Conservation (phyloP, 2,113 vertebrate genomes). For the Apistogramma diplotaenia region DNA sequence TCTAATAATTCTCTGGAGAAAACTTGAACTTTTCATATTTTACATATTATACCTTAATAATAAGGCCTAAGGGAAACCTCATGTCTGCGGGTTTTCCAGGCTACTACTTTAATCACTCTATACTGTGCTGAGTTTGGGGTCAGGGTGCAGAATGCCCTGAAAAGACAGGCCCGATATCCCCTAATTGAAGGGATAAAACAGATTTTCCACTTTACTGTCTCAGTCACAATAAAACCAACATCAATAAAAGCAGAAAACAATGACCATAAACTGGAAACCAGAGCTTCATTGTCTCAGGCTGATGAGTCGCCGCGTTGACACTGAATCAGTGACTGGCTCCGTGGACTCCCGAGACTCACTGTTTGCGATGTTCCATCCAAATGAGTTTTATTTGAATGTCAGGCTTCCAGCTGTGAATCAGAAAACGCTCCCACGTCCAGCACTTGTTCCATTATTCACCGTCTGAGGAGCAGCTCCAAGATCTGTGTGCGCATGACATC, state of each 20-base stretch:
- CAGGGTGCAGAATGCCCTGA: neutral
- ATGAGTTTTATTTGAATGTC: conserved; percentile 40
- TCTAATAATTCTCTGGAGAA: too few species aligned
- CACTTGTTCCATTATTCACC: conserved; percentile 58
- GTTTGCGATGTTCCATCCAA: conserved; percentile 34
- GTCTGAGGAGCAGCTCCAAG: conserved; percentile 57
- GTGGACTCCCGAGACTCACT: conserved; percentile 7
- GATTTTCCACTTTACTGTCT: neutral
- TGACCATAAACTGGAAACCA: neutral
- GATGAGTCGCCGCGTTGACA: conserved; percentile 15
- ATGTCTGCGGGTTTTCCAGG: too few species aligned
- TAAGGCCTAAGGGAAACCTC: too few species aligned
- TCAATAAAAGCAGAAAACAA: neutral
- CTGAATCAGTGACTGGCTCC: conserved; percentile 20
- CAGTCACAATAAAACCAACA: neutral
- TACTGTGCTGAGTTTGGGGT: neutral
- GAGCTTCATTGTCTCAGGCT: neutral
- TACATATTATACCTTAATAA: too few species aligned
- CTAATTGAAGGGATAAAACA: neutral
- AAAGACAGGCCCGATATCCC: neutral
- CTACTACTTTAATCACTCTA: neutral
- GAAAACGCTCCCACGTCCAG: conserved; percentile 42
- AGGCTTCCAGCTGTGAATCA: conserved; percentile 55
- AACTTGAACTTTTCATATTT: too few species aligned
- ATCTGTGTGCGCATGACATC: conserved; percentile 56